phyloP scores from a whole-genome alignment of 2,888 invertebrate species.

The Diplolepis rosae region DNA sequence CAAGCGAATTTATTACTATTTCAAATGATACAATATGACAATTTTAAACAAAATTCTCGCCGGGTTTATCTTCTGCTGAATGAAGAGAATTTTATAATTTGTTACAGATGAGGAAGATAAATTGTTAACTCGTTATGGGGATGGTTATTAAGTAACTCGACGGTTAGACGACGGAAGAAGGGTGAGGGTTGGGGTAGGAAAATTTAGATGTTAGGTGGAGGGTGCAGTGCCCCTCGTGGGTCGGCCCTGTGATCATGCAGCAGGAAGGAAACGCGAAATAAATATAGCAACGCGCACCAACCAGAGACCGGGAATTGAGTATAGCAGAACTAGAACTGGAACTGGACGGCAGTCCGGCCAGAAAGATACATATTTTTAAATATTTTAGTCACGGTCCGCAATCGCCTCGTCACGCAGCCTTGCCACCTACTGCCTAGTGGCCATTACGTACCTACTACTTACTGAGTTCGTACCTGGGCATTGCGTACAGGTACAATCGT shows the following conservation, averaged over 20 bases:
- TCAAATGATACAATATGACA: too few relatives aligned
- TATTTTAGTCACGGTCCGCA: slow-evolving; percentile 74
- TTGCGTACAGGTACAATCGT: slow-evolving; percentile 11
- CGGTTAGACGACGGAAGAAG: slow-evolving; percentile 14
- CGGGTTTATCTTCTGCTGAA: too few relatives aligned
- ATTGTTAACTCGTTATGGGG: neutral
- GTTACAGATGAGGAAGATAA: neutral
- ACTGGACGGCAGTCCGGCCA: slow-evolving; percentile 72
- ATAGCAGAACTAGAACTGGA: slow-evolving; percentile 64
- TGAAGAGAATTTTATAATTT: too few relatives aligned
- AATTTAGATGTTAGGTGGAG: slow-evolving; percentile 33
- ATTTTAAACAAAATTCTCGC: too few relatives aligned
- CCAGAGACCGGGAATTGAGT: slow-evolving; percentile 53
- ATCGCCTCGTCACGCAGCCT: slow-evolving; percentile 74
- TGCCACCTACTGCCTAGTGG: slow-evolving; percentile 70
- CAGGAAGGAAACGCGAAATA: slow-evolving; percentile 74
- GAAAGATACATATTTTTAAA: slow-evolving; percentile 75
- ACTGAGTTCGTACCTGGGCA: slow-evolving; percentile 45
- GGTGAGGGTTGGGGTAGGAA: slow-evolving; percentile 32
- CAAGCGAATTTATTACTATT: too few relatives aligned
- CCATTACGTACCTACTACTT: slow-evolving; percentile 63
- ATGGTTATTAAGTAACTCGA: neutral
- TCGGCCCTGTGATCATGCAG: slow-evolving; percentile 51
- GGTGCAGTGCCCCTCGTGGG: slow-evolving; percentile 44
- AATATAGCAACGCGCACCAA: slow-evolving; percentile 68